A percentile compares a stretch with the other conserved stretches of the same genome.
These are phyloP conservation scores for Antechinus stuartii DNA, from an alignment of 2,113 vertebrate species.

Conservation along the genomic window DNA sequence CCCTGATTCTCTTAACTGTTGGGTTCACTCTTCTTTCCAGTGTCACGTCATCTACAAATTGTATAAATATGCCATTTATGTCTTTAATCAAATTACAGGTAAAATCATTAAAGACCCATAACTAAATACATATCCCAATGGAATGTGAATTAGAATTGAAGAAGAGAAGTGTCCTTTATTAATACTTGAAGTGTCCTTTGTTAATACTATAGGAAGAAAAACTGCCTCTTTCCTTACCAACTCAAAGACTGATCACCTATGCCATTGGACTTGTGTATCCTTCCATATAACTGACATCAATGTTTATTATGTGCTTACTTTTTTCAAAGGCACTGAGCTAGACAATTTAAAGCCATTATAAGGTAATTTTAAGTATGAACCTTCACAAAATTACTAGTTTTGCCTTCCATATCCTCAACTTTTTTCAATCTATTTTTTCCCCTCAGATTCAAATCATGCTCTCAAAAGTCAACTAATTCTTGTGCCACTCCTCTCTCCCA, in stretches of 20 bases:
- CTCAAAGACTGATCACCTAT: not conserved
- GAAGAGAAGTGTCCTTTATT: not conserved
- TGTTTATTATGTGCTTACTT: not conserved
- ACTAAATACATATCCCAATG: not conserved
- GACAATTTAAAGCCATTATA: not conserved
- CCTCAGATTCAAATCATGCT: not conserved
- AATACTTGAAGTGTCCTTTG: not conserved
- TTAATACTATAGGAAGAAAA: not conserved
- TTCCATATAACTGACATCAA: not conserved
- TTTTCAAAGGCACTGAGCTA: not conserved
- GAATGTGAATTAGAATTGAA: not conserved
- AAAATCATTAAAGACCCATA: not conserved
- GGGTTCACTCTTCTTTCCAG: not conserved
- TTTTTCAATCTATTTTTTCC: not conserved
- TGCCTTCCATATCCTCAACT: not conserved
- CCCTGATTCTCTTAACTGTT: not conserved
- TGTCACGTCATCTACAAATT: not conserved
- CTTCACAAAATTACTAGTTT: not conserved
- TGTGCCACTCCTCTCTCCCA: not conserved
- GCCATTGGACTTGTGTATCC: not conserved
- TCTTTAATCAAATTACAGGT: not conserved
- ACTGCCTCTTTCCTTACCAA: not conserved
- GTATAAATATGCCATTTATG: not conserved
- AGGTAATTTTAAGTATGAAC: not conserved
- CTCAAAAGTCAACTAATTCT: not conserved